Base-by-base conservation (phyloP, 92 coral and sea anemone species). In the Plumapathes pennacea region DNA sequence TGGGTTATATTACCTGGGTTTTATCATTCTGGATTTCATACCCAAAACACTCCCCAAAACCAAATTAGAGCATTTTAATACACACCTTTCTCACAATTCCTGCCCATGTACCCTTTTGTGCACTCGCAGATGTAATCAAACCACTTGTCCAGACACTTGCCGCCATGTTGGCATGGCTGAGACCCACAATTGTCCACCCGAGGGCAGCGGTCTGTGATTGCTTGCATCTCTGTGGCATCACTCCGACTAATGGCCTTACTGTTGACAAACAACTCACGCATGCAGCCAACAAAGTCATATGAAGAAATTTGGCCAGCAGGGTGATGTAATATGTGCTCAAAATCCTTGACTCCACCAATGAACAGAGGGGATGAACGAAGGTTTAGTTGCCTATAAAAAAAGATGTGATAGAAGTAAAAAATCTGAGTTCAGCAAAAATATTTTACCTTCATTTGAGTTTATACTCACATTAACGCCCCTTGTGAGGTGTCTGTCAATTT, bases 241-340 rank as follows among this genome's bases (percentile, higher is more conserved):
- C 14, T 57, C 25, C 67, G 64, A 32, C 81, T 69, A 41, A 84
- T 69, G 38, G 57, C 64, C 32, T 62, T 77, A 36, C 84, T 79
- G 50, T 88, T 85, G 43, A 77, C 59, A 69, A 71, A 94, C 44
- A 94, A 55, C 47, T 94, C 90, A 3, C 96, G 91, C 77, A 94
- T 54, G 59, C 99, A 94, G 38, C 99, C 99, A 39, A 94, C 80
- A 62, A 94, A 94, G 44, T 88, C 96, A 46, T 80, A 80, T 3
- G 85, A 62, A 25, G 56, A 72, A 19, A 89, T 70, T 48, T 85
- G 96, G 3, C 49, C 60, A 11, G 89, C 90, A 36, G 85, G 68
- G 46, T 83, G 87, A 41, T 36, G 53, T 33, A 89, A 68, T n/a
- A 74, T 63, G 26, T 68, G 71, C 54, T 73, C 86, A 11, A 94